phyloP scores from a whole-genome alignment of 2,888 invertebrate species.

The Ernsta delagoae region DNA sequence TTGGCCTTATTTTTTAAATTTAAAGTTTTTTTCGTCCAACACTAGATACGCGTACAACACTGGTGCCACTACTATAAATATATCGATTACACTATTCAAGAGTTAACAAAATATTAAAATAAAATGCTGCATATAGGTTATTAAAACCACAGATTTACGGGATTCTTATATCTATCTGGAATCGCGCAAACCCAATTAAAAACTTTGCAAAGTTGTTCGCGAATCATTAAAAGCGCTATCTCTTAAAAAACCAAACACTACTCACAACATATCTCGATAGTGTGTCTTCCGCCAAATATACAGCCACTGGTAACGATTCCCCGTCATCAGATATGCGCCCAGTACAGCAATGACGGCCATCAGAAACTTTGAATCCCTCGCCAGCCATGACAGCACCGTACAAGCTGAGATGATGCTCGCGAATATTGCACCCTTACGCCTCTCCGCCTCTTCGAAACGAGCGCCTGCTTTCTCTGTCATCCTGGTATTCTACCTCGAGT shows the following conservation, averaged over 20 bases:
- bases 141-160: too few relatives aligned
- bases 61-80: too few relatives aligned
- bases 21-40: too few relatives aligned
- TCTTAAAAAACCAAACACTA: constrained; percentile 38
- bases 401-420: constrained; percentile 54
- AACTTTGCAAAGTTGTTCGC: too few relatives aligned
- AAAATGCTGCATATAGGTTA: too few relatives aligned
- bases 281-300: constrained; percentile 76
- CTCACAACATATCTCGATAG: constrained; percentile 72
- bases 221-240: too few relatives aligned
- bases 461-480: constrained; percentile 73
- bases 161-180: too few relatives aligned
- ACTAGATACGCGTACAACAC: too few relatives aligned
- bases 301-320: constrained; percentile 78
- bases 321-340: constrained; percentile 68
- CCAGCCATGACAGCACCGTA: constrained; percentile 57
- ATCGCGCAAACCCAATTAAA: too few relatives aligned
- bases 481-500: constrained; percentile 56
- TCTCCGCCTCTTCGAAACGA: constrained; percentile 76
- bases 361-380: constrained; percentile 52
- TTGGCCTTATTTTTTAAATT: too few relatives aligned
- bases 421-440: constrained; percentile 57
- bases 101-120: too few relatives aligned
- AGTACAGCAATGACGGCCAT: constrained; percentile 57
- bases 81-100: too few relatives aligned